These are phyloP conservation scores for Esox niger DNA, from an alignment of 2,113 vertebrate genomes.

Conservation along the genomic window DNA sequence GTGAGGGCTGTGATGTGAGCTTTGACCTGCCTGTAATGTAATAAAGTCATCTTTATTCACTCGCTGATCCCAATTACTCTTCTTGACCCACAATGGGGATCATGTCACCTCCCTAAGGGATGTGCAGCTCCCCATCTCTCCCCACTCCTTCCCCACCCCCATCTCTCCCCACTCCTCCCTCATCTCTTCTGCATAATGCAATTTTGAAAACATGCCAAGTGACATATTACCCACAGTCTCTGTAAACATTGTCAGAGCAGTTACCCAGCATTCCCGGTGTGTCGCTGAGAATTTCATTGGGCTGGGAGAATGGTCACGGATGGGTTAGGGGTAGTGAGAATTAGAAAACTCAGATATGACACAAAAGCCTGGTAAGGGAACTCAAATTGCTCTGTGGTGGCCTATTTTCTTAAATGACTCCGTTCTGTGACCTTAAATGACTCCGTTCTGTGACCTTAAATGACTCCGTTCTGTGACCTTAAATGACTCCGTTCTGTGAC, in stretches of 20 bases:
- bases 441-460: no score
- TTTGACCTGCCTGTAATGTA: conserved; percentile 38
- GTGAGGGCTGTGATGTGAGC: not conserved
- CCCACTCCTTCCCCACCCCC: not conserved
- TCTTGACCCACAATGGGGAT: conserved; percentile 23
- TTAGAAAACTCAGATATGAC: no score
- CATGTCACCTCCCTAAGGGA: conserved; percentile 29
- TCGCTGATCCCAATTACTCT: conserved; percentile 41
- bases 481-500: no score
- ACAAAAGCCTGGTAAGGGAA: not conserved
- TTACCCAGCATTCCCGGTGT: conserved; percentile 16
- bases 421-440: no score
- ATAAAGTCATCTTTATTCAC: conserved; percentile 46
- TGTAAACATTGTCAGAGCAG: conserved; percentile 32
- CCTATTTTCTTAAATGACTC: no score
- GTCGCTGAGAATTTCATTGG: not conserved
- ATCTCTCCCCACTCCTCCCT: not conserved
- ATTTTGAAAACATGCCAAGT: conserved; percentile 27
- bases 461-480: no score
- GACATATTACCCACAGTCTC: conserved; percentile 6
- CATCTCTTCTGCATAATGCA: conserved; percentile 27
- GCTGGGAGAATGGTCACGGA: not conserved
- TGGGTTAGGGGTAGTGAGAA: not conserved
- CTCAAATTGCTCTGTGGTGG: no score
- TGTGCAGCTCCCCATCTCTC: not conserved